phyloP scores from a whole-genome alignment of 2,888 invertebrate species.

The Clistopyga incitator region DNA sequence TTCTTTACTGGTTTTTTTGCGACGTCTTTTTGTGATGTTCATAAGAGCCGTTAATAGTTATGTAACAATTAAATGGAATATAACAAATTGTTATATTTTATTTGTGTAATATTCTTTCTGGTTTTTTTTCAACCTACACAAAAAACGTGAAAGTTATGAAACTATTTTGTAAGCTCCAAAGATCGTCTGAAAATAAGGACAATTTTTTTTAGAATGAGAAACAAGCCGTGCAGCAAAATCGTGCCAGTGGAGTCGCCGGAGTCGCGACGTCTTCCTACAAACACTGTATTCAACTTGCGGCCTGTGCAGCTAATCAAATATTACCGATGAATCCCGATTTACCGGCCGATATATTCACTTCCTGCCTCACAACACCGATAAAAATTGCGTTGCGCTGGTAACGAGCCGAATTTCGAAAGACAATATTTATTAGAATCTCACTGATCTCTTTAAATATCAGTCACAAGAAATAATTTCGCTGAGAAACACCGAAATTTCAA shows the following conservation, averaged over 20 bases:
- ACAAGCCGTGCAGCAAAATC: conserved; percentile 80
- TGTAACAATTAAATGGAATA: too few species aligned
- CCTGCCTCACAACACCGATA: conserved; percentile 99
- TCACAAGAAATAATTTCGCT: too few species aligned
- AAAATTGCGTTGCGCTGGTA: conserved; percentile 97
- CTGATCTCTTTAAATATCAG: too few species aligned
- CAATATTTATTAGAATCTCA: background rate
- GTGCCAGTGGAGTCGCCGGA: conserved; percentile 78
- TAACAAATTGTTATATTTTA: too few species aligned
- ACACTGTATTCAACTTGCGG: conserved; percentile 98
- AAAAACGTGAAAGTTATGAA: background rate
- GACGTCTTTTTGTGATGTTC: too few species aligned
- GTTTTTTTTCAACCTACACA: too few species aligned
- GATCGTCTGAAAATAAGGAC: background rate
- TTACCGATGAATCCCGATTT: conserved; percentile 99
- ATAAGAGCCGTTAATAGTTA: too few species aligned
- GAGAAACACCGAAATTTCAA: too few species aligned
- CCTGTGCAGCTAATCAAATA: conserved; percentile 96
- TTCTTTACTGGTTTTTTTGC: too few species aligned
- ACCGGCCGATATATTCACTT: conserved; percentile 98
- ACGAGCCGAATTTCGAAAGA: conserved; percentile 55
- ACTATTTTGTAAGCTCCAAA: background rate
- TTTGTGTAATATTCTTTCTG: too few species aligned
- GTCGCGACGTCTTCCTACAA: conserved; percentile 88
- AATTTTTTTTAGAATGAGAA: conserved; percentile 77